Evolutionary conservation across 2,797 vertebrate genomes (phyloP).

Genomic region (Anomalospiza imberbis): DNA sequence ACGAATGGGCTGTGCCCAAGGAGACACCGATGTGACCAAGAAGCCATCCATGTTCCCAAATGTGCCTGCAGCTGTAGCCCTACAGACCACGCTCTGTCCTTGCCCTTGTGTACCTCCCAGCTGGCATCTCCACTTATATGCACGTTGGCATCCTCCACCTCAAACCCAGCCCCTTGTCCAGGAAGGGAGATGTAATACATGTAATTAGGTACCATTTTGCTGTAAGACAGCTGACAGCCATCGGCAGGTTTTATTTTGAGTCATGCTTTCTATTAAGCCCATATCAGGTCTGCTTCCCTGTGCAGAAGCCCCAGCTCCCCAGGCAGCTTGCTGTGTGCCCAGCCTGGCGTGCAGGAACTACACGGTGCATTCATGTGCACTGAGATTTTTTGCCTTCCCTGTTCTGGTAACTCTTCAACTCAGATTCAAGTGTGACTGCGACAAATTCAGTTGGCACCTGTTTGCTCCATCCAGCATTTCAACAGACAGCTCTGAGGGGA

Average conservation of each 20-base stretch:
- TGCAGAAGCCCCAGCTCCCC: neutral
- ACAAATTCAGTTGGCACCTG: neutral
- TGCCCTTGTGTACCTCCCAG: neutral
- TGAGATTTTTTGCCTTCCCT: neutral
- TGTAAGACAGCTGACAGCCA: neutral
- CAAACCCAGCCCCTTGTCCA: neutral
- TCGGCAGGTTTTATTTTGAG: slow-evolving; percentile 18
- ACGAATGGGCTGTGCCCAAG: neutral
- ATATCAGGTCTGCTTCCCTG: neutral
- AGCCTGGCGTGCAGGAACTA: neutral
- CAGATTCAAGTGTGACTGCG: neutral
- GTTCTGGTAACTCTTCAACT: neutral
- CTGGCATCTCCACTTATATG: neutral
- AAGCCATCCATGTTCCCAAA: neutral
- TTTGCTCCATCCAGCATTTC: neutral
- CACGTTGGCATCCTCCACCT: neutral
- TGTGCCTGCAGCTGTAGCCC: neutral
- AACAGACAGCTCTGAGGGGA: neutral
- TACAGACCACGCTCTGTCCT: fast-evolving
- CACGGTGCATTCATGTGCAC: neutral
- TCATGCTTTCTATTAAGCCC: neutral
- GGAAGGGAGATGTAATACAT: neutral
- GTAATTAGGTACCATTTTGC: neutral
- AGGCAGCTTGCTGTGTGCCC: neutral
- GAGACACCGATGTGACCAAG: neutral